Evolutionary conservation across 2,113 vertebrate species (phyloP), one percentile per base, ranked within the genome.

Genomic region (Macquaria australasica): DNA sequence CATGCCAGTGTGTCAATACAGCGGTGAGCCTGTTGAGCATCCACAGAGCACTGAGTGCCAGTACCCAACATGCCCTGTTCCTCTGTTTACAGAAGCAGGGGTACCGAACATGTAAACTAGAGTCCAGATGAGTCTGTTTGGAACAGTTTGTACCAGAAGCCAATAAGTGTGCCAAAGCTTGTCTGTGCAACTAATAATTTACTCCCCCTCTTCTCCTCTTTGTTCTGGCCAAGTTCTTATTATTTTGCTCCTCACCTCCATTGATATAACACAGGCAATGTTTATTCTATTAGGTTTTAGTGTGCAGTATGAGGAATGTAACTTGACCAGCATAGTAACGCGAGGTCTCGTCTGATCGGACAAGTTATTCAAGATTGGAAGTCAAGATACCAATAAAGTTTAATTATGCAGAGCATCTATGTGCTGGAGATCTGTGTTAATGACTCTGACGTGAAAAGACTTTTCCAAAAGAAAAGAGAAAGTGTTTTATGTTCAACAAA

Each of bases 111-210:
- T 80, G 79, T 72, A 64, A 83, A 85, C 59, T 11, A 72, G 59
- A 56, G 64, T 68, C 58, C 76, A 76, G 50, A 75, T 58, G 71
- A 48, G 59, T 60, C 87, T 39, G 23, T 37, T 73, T 55, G 82
- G 90, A 92, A 92, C 91, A 90, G 37, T 1, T 15, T 90, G 90
- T 92, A 45, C 88, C 25, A 31, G 56, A 76, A 60, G 28, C 16
- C 84, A 83, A 64, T 39, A 39, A 85, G 53, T 8, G 3, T 37
- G 28, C 79, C 59, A 81, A 59, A 67, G 71, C 60, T 60, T 41
- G 37, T 11, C 55, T 77, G 58, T 62, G 68, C 15, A 6, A 16
- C 58, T 56, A 62, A 60, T 84, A 84, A 83, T 45, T 76, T 68
- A 41, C 8, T 31, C 45, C 7, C 11, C 58, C 16, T 14, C 53